Evolutionary conservation across 2,113 vertebrate genomes (phyloP).

Genomic region (Bambusicola thoracicus): DNA sequence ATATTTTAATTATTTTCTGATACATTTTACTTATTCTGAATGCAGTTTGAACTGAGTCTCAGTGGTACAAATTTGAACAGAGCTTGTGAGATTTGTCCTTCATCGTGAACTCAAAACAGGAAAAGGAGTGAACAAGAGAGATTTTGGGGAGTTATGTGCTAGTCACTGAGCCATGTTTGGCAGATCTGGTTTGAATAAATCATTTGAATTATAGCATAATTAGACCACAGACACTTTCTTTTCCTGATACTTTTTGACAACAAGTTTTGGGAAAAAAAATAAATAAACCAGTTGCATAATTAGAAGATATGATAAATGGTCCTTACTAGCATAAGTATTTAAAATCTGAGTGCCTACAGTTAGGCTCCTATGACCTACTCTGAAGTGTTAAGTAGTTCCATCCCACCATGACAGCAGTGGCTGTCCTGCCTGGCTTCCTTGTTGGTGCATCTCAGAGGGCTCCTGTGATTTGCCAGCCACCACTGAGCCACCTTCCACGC

Average conservation of each 20-base stretch:
- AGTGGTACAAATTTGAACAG: neutral
- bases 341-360: neutral
- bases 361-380: neutral
- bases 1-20: neutral
- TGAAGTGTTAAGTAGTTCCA: fast-evolving
- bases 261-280: neutral
- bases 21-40: neutral
- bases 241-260: neutral
- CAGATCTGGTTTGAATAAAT: neutral
- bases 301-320: neutral
- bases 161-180: neutral
- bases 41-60: neutral
- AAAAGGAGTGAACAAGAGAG: neutral
- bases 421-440: neutral
- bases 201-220: neutral
- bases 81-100: neutral
- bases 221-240: neutral
- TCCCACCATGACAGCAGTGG: fast-evolving
- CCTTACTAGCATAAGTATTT: neutral
- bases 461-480: neutral
- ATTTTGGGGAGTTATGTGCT: neutral
- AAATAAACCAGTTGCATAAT: neutral
- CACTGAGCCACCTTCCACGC: neutral
- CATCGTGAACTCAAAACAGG: neutral
- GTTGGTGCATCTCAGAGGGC: fast-evolving